Evolutionary conservation across 2,797 vertebrate species (phyloP), one percentile per base, ranked within the genome.

Genomic region (Chromobotia macracanthus): DNA sequence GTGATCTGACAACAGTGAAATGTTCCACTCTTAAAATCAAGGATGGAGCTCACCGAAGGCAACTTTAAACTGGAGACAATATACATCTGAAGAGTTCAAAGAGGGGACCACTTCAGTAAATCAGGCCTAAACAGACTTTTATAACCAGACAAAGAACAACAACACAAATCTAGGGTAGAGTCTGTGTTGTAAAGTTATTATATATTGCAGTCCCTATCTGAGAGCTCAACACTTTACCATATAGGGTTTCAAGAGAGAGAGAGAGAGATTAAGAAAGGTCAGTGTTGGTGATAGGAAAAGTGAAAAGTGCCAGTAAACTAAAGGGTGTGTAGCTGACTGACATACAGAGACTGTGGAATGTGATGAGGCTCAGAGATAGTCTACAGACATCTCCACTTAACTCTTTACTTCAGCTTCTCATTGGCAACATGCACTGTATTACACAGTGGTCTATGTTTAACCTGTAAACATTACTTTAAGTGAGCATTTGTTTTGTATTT

Each of bases 11-110:
- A 75, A 75, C 83, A 81, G 73, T 85, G 71, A 82, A 84, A 80
- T 74, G 74, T 82, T 84, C 77, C 71, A 66, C 77, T 82, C 75
- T 18, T 77, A 72, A 83, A 85, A 82, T 80, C 77, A 83, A 77
- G 82, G 61, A 70, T 60, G 61, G 46, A 74, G 70, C 67, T 66
- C 74, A 70, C 81, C 35, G 35, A 70, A 78, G 50, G 78, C 74
- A 72, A 65, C 50, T 80, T 73, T 79, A 74, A 51, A 41, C 5
- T 0, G 9, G 67, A 23, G 74, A 82, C 35, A 41, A 7, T 19
- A 56, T 72, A 53, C 53, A 72, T 84, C 65, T 80, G 28, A 78
- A 68, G 56, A 46, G 74, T 64, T 78, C 55, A 79, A 67, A 74
- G 60, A 41, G 35, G 51, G 72, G 55, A 25, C n/a, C 68, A 15